Base-by-base conservation (phyloP, 2,797 vertebrate species). In the Rhabdomys pumilio region DNA sequence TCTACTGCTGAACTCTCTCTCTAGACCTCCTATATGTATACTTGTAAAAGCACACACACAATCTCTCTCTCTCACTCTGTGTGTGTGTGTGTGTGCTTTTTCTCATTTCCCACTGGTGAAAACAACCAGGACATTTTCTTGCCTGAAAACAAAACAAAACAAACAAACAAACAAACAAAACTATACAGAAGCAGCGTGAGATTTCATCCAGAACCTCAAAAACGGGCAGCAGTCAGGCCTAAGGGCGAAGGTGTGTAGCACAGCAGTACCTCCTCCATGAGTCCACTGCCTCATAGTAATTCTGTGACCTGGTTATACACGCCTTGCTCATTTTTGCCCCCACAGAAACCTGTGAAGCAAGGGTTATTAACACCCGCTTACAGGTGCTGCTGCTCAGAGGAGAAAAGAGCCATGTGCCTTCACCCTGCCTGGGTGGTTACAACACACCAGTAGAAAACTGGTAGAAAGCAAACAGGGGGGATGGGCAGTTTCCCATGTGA, bases 321-420 rank as follows among this genome's bases (percentile, higher is more conserved):
- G 57, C 50, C 13, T 85, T 47, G 86, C 92, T 89, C 86, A 86
- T 59, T 76, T 94, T 92, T n/a, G 75, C 69, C 73, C 47, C n/a
- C 44, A 53, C 38, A 44, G 72, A 69, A 80, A 41, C 65, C 82
- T 76, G 44, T 77, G 86, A 96, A 20, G 14, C 92, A 63, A 81
- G 61, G 57, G 53, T 53, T 50, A 81, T 53, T 88, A 85, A 73
- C 41, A 89, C 44, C 38, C 10, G 5, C 75, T 72, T 81, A 53
- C 47, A 82, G 55, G 29, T 53, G 20, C 6, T 59, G 29, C 44
- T 65, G n/a, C 22, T 91, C 38, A 67, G 34, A 57, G 41, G 65
- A 65, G 57, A 86, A 65, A 31, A 82, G 47, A 6, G 53, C 65
- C 77, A 24, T 1, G 65, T 10, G 47, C 19, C 24, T 6, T 61